Percentiles rank a stretch among this genome's conserved stretches.
phyloP scores from a whole-genome alignment of 2,888 invertebrate genomes.

The Gymnoscelis rufifasciata region DNA sequence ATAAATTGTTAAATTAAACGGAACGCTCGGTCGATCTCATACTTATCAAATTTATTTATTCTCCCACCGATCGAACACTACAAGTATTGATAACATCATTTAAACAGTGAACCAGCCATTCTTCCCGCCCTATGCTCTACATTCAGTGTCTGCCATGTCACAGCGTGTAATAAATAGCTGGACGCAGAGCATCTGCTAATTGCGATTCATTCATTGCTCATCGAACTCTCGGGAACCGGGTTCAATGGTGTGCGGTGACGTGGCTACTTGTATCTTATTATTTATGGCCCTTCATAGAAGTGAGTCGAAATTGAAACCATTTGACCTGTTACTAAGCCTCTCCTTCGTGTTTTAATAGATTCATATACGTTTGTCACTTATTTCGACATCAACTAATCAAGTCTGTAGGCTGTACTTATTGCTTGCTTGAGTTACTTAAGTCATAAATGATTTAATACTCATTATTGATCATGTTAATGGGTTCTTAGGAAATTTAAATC shows the following conservation, averaged over 20 bases:
- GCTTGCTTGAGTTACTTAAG: no score
- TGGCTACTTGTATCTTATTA: conserved; percentile 1
- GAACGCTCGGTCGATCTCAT: no score
- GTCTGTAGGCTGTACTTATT: no score
- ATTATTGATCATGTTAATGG: no score
- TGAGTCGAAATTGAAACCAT: neutral
- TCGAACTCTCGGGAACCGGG: conserved; percentile 9
- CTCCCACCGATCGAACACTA: no score
- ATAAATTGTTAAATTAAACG: no score
- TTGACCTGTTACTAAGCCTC: neutral
- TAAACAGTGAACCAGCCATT: conserved; percentile 1
- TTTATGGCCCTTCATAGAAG: conserved; percentile 1
- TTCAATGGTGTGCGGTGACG: conserved; percentile 8
- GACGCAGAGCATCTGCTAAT: conserved; percentile 59
- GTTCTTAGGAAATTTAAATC: no score
- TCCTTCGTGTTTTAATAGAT: no score
- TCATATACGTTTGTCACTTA: no score
- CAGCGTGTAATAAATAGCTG: conserved; percentile 45
- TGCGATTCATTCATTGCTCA: conserved; percentile 47
- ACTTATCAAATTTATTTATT: no score
- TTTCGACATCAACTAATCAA: no score
- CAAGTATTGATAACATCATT: neutral
- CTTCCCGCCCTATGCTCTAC: conserved; percentile 8
- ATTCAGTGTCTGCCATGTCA: conserved; percentile 31
- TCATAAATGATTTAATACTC: no score